A percentile compares a stretch with the other conserved stretches of the same genome.
Evolutionary conservation across 1,140 invertebrate genomes (phyloP).

Genomic region (Bathynomus jamesi): DNA sequence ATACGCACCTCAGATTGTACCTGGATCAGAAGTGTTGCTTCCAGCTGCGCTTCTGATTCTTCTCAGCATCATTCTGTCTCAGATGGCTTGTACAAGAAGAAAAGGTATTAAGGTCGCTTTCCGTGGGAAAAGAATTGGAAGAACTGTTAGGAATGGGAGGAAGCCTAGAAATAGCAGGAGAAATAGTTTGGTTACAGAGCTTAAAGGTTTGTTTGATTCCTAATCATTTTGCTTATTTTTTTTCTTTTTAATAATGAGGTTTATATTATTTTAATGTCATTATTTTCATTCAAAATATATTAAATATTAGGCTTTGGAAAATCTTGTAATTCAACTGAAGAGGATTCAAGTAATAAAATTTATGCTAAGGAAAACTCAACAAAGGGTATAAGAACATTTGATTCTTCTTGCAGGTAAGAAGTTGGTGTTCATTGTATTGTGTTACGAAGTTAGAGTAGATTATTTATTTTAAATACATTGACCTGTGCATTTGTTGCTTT

Average conservation of each 20-base stretch:
- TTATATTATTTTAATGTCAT: too few relatives aligned
- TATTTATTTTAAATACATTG: too few relatives aligned
- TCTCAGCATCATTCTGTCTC: constrained; percentile 78
- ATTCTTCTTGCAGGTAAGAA: too few relatives aligned
- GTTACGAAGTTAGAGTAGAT: too few relatives aligned
- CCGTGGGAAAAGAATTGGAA: constrained; percentile 7
- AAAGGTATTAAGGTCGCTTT: background rate
- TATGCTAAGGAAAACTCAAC: too few relatives aligned
- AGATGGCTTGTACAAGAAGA: constrained; percentile 56
- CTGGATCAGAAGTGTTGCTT: constrained; percentile 59
- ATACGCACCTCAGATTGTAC: constrained; percentile 50
- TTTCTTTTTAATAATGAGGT: background rate
- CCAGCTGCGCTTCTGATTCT: constrained; percentile 71
- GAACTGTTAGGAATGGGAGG: background rate
- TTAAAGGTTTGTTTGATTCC: background rate
- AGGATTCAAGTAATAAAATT: too few relatives aligned
- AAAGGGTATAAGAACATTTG: too few relatives aligned
- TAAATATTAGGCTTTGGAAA: too few relatives aligned
- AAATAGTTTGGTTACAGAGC: constrained; percentile 11
- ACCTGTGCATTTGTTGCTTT: too few relatives aligned
- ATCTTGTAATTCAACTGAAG: too few relatives aligned
- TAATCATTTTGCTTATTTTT: background rate
- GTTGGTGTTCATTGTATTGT: too few relatives aligned
- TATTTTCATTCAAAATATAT: too few relatives aligned
- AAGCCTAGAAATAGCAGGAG: constrained; percentile 9